Conservation (phyloP, 2,888 invertebrate species). For the Drosophila macrospina region DNA sequence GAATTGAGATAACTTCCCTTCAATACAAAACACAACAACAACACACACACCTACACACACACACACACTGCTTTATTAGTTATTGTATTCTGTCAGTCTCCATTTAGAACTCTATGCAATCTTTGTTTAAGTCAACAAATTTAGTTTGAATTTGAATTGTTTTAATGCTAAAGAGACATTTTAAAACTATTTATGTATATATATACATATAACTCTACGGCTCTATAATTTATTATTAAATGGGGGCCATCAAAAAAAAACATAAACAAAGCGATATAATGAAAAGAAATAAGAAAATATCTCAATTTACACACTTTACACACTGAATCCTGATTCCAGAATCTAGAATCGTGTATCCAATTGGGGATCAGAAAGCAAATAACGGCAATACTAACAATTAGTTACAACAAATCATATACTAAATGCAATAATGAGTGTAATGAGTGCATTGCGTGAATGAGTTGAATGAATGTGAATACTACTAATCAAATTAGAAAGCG, state of each 20-base stretch:
- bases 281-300: constrained; percentile 35
- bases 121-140: constrained; percentile 23
- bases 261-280: background rate
- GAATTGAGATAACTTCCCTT: constrained; percentile 48
- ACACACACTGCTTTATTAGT: constrained; percentile 40
- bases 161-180: constrained; percentile 8
- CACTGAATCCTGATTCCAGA: constrained; percentile 4
- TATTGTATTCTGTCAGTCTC: constrained; percentile 14
- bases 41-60: background rate
- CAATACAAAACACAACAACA: constrained; percentile 1
- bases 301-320: constrained; percentile 46
- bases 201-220: constrained; percentile 7
- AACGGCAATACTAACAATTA: constrained; percentile 51
- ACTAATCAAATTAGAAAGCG: constrained; percentile 14
- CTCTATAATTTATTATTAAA: constrained; percentile 20
- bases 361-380: background rate
- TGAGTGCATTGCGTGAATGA: constrained; percentile 20
- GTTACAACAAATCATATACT: constrained; percentile 22
- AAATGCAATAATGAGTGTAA: constrained; percentile 38
- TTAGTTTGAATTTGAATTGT: constrained; percentile 38
- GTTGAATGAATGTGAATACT: constrained; percentile 21
- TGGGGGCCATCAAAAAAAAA: constrained; percentile 45
- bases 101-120: constrained; percentile 5
- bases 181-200: background rate
- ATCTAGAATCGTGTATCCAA: no score